Conservation (phyloP, 2,113 vertebrate species). For the Hyperoodon ampullatus region DNA sequence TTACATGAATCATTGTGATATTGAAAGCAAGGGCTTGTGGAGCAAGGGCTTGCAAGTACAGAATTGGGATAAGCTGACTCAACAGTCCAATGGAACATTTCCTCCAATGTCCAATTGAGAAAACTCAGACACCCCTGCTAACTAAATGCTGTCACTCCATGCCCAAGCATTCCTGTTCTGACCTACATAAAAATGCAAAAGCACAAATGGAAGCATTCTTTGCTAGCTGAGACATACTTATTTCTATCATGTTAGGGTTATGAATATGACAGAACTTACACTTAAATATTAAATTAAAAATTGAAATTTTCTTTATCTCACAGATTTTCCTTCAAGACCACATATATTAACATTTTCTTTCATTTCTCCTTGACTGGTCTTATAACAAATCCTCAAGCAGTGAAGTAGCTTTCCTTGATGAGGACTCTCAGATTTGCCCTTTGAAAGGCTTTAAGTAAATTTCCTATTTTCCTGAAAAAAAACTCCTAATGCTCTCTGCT, state of each 20-base stretch:
- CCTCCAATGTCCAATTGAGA: not conserved
- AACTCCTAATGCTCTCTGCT: not conserved
- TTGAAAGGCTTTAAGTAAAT: conserved; percentile 29
- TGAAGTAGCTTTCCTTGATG: not conserved
- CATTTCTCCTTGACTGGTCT: not conserved
- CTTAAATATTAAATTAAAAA: conserved; percentile 57
- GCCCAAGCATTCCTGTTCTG: not conserved
- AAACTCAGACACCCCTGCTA: not conserved
- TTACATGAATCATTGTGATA: not conserved
- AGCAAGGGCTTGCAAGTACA: not conserved
- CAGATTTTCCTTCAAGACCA: conserved; percentile 26
- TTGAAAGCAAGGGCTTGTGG: not conserved
- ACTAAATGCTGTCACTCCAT: not conserved
- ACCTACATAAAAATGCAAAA: not conserved
- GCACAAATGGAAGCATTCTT: not conserved
- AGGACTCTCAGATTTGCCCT: not conserved
- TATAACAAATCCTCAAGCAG: not conserved
- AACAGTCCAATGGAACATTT: not conserved
- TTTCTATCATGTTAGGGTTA: not conserved
- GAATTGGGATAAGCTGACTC: not conserved
- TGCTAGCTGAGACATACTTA: not conserved
- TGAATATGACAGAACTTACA: not conserved
- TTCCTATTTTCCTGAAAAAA: not conserved
- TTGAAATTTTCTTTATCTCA: not conserved
- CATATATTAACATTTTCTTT: not conserved